Conservation (phyloP, 2,797 vertebrate species). For the Chaenodraco wilsoni region DNA sequence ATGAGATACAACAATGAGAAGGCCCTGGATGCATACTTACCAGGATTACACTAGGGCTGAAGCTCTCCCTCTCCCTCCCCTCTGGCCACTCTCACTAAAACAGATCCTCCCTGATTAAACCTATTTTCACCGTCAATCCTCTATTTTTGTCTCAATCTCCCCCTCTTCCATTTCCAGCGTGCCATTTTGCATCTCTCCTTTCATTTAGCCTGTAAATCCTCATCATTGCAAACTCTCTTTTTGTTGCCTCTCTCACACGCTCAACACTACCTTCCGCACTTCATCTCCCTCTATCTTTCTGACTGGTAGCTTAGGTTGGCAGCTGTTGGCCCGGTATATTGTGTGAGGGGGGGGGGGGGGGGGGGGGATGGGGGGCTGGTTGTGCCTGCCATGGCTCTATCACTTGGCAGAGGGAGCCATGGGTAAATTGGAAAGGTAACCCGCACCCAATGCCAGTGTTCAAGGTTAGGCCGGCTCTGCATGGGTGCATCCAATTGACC, state of each 20-base stretch:
- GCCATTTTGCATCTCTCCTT: slow-evolving; percentile 33
- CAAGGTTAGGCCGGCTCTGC: slow-evolving; percentile 71
- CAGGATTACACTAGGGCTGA: slow-evolving; percentile 27
- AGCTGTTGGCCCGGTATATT: slow-evolving; percentile 55
- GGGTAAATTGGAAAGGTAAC: slow-evolving; percentile 74
- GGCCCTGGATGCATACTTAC: slow-evolving; percentile 32
- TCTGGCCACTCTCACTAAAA: slow-evolving; percentile 34
- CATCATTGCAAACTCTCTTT: slow-evolving; percentile 52
- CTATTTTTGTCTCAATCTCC: slow-evolving; percentile 53
- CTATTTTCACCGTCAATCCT: slow-evolving; percentile 60
- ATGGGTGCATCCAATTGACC: slow-evolving; percentile 64
- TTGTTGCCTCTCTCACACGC: slow-evolving; percentile 31
- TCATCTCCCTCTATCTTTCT: slow-evolving; percentile 39
- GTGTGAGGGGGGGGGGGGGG: slow-evolving; percentile 27
- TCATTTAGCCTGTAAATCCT: slow-evolving; percentile 64
- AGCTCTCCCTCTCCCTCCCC: slow-evolving; percentile 7
- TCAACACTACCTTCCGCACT: slow-evolving; percentile 38
- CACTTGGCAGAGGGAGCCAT: slow-evolving; percentile 55
- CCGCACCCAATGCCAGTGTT: slow-evolving; percentile 65
- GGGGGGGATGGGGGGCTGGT: slow-evolving; percentile 45
- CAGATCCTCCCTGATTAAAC: slow-evolving; percentile 57
- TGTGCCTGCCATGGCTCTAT: slow-evolving; percentile 60
- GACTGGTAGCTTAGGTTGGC: slow-evolving; percentile 66
- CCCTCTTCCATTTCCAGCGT: slow-evolving; percentile 13
- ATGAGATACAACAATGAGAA: slow-evolving; percentile 56